Conservation (phyloP, 1,140 invertebrate species). For the Trissolcus basalis region DNA sequence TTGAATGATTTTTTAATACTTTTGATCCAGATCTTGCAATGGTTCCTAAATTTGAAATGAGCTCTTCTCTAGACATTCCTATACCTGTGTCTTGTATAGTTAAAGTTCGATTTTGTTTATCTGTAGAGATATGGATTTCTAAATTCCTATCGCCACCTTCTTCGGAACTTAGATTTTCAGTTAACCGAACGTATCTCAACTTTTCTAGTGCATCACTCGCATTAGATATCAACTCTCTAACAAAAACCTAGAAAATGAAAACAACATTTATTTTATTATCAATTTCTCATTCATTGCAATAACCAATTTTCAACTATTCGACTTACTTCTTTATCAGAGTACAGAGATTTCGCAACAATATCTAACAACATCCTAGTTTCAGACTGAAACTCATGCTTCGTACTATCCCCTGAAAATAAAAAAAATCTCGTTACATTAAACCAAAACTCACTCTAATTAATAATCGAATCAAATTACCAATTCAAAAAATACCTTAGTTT, state of each 20-base stretch:
- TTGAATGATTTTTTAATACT: slow-evolving; percentile 71
- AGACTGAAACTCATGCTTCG: slow-evolving; percentile 93
- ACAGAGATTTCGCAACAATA: slow-evolving; percentile 97
- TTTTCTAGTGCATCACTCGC: slow-evolving; percentile 98
- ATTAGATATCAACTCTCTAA: slow-evolving; percentile 97
- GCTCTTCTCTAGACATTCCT: slow-evolving; percentile 95
- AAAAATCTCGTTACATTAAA: slow-evolving; percentile 1
- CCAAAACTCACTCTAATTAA: too few species aligned
- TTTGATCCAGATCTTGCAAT: slow-evolving; percentile 97
- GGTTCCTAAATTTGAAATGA: slow-evolving; percentile 93
- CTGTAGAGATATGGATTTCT: slow-evolving; percentile 93
- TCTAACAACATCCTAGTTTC: slow-evolving; percentile 96
- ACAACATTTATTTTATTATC: too few species aligned
- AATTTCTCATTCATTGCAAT: too few species aligned
- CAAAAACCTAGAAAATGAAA: slow-evolving; percentile 85
- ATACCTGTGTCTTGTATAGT: slow-evolving; percentile 95
- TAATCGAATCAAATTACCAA: too few species aligned
- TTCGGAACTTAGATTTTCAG: slow-evolving; percentile 73
- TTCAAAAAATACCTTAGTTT: slow-evolving; percentile 73
- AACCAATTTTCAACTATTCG: slow-evolving; percentile 15
- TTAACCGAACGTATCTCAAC: slow-evolving; percentile 84
- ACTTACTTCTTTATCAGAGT: slow-evolving; percentile 96
- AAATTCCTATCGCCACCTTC: slow-evolving; percentile 78
- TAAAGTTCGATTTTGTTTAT: slow-evolving; percentile 90
- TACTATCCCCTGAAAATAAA: slow-evolving; percentile 71